Conservation (phyloP, 2,113 vertebrate species). For the Bos taurus region ARS-UCD2.0 NC_037331.1:34140001-34140500, state of each 20-base stretch:
- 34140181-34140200: background rate
- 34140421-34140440: too few relatives aligned
- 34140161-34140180: background rate
- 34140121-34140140: background rate
- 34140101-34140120: background rate
- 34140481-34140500: too few relatives aligned
- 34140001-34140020: background rate
- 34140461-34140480: too few relatives aligned
- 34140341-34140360: too few relatives aligned
- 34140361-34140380: too few relatives aligned
- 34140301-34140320: background rate
- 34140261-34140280: background rate
- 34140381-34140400: too few relatives aligned
- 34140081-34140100: background rate
- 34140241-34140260: background rate
- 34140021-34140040: background rate
- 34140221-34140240: background rate
- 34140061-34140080: background rate
- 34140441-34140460: too few relatives aligned
- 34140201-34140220: background rate
- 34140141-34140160: background rate
- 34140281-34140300: background rate
- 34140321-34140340: background rate
- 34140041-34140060: background rate
- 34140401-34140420: too few relatives aligned